These are phyloP conservation scores for Grapholita molesta DNA, from an alignment of 1,140 invertebrate genomes.

Conservation along the genomic window DNA sequence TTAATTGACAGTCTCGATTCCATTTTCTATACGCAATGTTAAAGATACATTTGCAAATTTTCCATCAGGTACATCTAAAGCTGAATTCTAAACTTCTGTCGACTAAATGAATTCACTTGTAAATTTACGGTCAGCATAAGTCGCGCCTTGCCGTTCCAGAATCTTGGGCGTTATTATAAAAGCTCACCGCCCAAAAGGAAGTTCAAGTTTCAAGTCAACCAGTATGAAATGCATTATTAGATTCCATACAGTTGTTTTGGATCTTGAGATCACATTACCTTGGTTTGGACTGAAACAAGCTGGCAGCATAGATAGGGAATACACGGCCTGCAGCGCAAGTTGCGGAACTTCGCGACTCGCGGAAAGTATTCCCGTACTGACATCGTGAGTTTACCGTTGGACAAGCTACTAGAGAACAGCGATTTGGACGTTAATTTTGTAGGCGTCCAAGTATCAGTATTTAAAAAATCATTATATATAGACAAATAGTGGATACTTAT, in stretches of 20 bases:
- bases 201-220: not conserved
- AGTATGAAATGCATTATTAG: not conserved
- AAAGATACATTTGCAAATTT: no score
- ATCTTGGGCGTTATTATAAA: not conserved
- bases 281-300: not conserved
- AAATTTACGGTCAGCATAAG: constrained; percentile 36
- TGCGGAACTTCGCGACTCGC: constrained; percentile 26
- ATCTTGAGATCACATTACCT: not conserved
- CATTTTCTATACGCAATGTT: no score
- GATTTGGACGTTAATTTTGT: not conserved
- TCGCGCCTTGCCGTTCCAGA: constrained; percentile 24
- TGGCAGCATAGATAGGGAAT: not conserved
- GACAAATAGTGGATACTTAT: no score
- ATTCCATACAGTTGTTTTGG: not conserved
- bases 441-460: no score
- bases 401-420: not conserved
- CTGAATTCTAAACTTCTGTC: constrained; percentile 33
- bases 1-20: no score
- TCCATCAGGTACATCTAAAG: constrained; percentile 30
- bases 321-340: constrained; percentile 19
- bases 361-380: constrained; percentile 15
- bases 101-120: constrained; percentile 36
- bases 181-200: not conserved
- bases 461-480: no score
- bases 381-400: not conserved